These are phyloP conservation scores for Notolabrus celidotus DNA, from an alignment of 2,797 vertebrate genomes.

Conservation along the genomic window DNA sequence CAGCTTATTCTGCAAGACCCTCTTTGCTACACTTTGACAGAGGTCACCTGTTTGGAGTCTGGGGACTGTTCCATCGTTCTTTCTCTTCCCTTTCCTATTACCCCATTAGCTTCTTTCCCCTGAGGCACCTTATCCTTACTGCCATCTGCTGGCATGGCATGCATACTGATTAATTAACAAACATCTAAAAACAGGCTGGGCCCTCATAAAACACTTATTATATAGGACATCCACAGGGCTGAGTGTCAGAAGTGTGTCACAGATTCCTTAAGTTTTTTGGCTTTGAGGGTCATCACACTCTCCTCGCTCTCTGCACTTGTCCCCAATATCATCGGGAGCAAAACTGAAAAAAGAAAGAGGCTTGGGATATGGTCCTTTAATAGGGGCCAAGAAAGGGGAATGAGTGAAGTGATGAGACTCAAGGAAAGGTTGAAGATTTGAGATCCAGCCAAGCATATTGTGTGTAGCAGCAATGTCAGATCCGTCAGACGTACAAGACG, in stretches of 20 bases:
- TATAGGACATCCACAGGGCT: slow-evolving; percentile 46
- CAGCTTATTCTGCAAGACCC: slow-evolving; percentile 44
- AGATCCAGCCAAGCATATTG: slow-evolving; percentile 39
- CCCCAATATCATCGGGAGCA: slow-evolving; percentile 9
- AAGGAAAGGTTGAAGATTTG: slow-evolving; percentile 32
- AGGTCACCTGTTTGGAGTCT: slow-evolving; percentile 73
- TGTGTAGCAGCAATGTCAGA: slow-evolving; percentile 34
- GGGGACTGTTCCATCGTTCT: slow-evolving; percentile 59
- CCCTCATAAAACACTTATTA: slow-evolving; percentile 62
- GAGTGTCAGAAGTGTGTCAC: slow-evolving; percentile 53
- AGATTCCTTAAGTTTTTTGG: slow-evolving; percentile 30
- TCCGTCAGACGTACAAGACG: slow-evolving; percentile 35
- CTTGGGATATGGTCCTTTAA: slow-evolving; percentile 38
- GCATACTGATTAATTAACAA: slow-evolving; percentile 75
- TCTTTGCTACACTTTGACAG: slow-evolving; percentile 47
- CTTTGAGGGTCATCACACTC: slow-evolving; percentile 46
- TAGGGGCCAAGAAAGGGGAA: slow-evolving; percentile 18
- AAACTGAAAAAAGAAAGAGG: slow-evolving; percentile 18
- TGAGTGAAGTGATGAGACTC: slow-evolving; percentile 21
- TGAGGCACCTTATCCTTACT: slow-evolving; percentile 73
- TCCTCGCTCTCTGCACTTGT: slow-evolving; percentile 19
- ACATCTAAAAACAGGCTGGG: slow-evolving; percentile 66
- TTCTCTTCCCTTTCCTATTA: slow-evolving; percentile 53
- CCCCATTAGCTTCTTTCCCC: slow-evolving; percentile 68
- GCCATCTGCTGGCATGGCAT: slow-evolving; percentile 79